These are phyloP conservation scores for Stegastes partitus DNA, from an alignment of 2,113 vertebrate species.

Conservation along the genomic window DNA sequence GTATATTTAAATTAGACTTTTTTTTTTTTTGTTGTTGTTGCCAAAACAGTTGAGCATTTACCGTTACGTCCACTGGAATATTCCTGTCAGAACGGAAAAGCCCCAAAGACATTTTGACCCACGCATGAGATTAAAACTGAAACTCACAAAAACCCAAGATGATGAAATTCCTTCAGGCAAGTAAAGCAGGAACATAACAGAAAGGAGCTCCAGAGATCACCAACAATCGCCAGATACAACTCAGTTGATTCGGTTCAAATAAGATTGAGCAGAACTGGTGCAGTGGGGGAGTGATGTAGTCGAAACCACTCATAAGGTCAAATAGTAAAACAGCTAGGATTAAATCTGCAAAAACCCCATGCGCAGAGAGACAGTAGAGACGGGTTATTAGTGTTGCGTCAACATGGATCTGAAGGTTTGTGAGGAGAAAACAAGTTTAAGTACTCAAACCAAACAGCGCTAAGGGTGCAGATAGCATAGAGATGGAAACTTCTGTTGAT, in stretches of 20 bases:
- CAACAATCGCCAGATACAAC: not conserved
- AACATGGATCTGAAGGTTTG: not conserved
- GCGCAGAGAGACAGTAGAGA: not conserved
- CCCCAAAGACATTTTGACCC: not conserved
- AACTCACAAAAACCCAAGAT: slow-evolving; percentile 29
- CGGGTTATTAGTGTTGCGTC: not conserved
- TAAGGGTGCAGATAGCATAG: not conserved
- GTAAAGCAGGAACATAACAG: slow-evolving; percentile 11
- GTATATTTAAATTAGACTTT: slow-evolving; percentile 4
- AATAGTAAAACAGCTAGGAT: not conserved
- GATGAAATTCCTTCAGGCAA: slow-evolving; percentile 16
- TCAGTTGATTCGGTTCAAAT: slow-evolving; percentile 1
- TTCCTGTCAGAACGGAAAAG: not conserved
- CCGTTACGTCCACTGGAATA: too few relatives aligned
- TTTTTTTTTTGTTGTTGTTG: too few relatives aligned
- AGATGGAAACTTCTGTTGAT: too few relatives aligned
- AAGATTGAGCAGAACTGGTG: not conserved
- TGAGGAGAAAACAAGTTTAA: not conserved
- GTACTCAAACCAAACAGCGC: not conserved
- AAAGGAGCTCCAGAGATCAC: not conserved
- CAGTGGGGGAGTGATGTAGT: not conserved
- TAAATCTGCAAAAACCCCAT: not conserved
- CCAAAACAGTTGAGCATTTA: too few relatives aligned
- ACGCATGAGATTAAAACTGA: slow-evolving; percentile 12
- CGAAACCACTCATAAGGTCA: not conserved